Evolutionary conservation across 2,797 vertebrate genomes (phyloP).

Genomic region (Channa striata): DNA sequence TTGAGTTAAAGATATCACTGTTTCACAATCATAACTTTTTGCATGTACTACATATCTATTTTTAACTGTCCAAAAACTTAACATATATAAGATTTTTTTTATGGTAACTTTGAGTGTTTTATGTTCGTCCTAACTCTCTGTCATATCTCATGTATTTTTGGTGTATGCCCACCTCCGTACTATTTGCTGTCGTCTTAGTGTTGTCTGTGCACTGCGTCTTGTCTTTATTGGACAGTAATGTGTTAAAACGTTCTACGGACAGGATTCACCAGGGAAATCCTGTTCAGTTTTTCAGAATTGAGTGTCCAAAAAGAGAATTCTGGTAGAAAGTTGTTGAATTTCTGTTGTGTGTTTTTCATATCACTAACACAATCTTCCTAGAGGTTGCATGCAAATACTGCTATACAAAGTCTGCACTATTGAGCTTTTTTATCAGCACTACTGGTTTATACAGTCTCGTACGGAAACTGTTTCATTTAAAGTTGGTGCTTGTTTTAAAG

Average conservation of each 20-base stretch:
- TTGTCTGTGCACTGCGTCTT: background rate
- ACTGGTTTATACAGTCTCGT: conserved; percentile 43
- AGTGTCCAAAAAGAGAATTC: background rate
- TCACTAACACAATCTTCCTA: conserved; percentile 4
- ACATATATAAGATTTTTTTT: too few species aligned
- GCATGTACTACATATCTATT: too few species aligned
- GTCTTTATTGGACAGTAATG: background rate
- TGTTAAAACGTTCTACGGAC: background rate
- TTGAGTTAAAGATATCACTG: too few species aligned
- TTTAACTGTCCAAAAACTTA: too few species aligned
- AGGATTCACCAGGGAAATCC: background rate
- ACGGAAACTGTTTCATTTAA: conserved; percentile 24
- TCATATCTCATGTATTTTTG: background rate
- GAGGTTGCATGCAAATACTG: conserved; percentile 50
- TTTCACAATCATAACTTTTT: too few species aligned
- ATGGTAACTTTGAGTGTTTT: too few species aligned
- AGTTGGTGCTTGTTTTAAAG: conserved; percentile 3
- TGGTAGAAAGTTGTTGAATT: background rate
- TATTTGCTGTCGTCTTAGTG: too few species aligned
- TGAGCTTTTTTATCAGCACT: conserved; percentile 30
- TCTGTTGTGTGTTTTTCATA: background rate
- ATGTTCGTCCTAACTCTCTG: too few species aligned
- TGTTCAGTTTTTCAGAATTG: conserved; percentile 10
- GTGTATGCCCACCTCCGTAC: background rate
- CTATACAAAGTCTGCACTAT: background rate